phyloP scores from a whole-genome alignment of 2,888 invertebrate genomes.

The Machimus rusticus region DNA sequence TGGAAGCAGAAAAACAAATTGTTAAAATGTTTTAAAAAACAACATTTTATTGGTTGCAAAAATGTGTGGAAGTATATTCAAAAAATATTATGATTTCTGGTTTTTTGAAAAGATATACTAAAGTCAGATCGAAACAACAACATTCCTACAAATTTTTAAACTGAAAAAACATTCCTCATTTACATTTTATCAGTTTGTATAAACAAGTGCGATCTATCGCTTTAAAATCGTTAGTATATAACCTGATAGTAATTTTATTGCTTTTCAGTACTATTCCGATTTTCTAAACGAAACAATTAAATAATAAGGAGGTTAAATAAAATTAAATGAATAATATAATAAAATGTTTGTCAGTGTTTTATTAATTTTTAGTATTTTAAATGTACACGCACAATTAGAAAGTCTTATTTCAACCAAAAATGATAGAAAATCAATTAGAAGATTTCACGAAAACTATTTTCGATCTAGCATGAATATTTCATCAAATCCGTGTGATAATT shows the following conservation, averaged over 20 bases:
- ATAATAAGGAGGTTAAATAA: background rate
- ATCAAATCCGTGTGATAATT: background rate
- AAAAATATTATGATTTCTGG: too few relatives aligned
- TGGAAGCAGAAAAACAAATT: too few relatives aligned
- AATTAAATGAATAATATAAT: background rate
- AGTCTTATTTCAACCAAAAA: background rate
- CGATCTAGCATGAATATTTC: conserved; percentile 14
- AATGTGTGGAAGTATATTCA: too few relatives aligned
- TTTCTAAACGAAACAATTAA: background rate
- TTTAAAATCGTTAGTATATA: background rate
- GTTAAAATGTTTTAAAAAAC: too few relatives aligned
- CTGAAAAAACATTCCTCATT: background rate
- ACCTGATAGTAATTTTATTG: background rate
- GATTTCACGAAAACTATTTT: conserved; percentile 19
- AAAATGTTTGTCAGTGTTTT: background rate
- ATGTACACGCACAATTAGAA: background rate
- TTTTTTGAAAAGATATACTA: too few relatives aligned
- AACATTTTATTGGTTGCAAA: too few relatives aligned
- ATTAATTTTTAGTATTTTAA: background rate
- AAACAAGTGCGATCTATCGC: background rate
- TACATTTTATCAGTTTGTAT: background rate
- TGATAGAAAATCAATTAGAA: background rate
- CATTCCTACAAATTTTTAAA: background rate
- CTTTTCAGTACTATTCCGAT: background rate
- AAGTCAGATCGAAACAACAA: too few relatives aligned